phyloP scores from a whole-genome alignment of 1,140 invertebrate species.

The Drosophila chauvacae region DNA sequence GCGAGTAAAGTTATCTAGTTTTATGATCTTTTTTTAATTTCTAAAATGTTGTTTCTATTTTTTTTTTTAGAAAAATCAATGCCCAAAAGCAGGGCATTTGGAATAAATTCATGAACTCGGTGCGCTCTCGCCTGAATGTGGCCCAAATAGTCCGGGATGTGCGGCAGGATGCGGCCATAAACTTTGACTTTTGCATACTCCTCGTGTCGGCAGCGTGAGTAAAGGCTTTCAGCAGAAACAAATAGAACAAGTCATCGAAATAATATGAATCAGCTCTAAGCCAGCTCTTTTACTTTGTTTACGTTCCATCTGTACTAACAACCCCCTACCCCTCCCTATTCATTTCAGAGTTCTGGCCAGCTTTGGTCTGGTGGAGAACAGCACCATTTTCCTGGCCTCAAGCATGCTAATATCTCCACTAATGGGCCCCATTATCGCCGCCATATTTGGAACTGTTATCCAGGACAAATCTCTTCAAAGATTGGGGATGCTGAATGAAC shows the following conservation, averaged over 20 bases:
- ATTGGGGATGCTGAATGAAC: conserved; percentile 87
- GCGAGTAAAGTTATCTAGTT: conserved; percentile 38
- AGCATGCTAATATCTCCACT: conserved; percentile 92
- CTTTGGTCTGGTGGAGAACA: conserved; percentile 92
- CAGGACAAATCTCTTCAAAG: conserved; percentile 87
- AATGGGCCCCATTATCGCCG: conserved; percentile 92
- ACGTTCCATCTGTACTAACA: neutral
- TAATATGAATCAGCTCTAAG: neutral
- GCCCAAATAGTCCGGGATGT: conserved; percentile 90
- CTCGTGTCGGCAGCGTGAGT: conserved; percentile 89
- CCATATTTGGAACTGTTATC: conserved; percentile 90
- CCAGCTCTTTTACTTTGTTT: neutral
- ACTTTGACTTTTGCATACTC: conserved; percentile 90
- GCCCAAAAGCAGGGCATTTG: conserved; percentile 85
- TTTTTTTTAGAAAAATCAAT: conserved; percentile 38
- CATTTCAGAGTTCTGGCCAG: conserved; percentile 85
- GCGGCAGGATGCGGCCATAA: conserved; percentile 87
- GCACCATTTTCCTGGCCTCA: conserved; percentile 89
- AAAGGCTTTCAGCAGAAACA: neutral
- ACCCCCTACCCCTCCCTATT: too few relatives aligned
- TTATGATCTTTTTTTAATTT: too few relatives aligned
- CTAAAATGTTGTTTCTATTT: neutral
- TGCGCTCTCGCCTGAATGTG: conserved; percentile 88
- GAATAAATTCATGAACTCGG: conserved; percentile 87
- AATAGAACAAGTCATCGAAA: neutral